Conservation (phyloP, 2,797 vertebrate species). For the Esox masquinongy region DNA sequence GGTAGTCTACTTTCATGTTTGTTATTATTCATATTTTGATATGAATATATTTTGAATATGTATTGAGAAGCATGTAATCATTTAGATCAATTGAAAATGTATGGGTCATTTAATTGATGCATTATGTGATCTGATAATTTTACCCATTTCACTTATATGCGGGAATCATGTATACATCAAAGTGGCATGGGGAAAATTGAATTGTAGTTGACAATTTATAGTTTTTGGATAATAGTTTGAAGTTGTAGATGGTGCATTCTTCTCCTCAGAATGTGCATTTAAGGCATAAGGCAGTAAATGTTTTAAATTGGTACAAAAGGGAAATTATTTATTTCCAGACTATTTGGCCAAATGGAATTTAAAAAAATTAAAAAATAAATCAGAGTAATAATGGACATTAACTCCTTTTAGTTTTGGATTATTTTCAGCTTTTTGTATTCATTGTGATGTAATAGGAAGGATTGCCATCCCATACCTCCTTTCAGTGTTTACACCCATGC, state of each 20-base stretch:
- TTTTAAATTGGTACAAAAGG: neutral
- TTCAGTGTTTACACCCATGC: neutral
- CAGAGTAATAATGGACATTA: neutral
- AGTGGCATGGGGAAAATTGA: neutral
- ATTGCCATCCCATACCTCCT: neutral
- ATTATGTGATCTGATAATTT: neutral
- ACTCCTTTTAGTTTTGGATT: neutral
- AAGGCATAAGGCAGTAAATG: neutral
- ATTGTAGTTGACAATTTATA: neutral
- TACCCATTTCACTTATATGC: constrained; percentile 6
- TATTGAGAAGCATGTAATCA: neutral
- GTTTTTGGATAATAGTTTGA: neutral
- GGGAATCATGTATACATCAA: neutral
- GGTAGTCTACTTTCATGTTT: constrained; percentile 15
- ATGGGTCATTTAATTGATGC: neutral
- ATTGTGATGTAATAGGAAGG: neutral
- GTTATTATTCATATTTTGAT: constrained; percentile 18
- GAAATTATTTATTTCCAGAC: neutral
- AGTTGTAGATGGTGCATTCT: neutral
- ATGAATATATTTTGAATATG: constrained; percentile 2
- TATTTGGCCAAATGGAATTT: neutral
- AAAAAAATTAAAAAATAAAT: too few species aligned
- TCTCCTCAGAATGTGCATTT: neutral
- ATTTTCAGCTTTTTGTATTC: neutral
- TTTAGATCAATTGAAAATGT: neutral